Base-by-base conservation (phyloP, 2,797 vertebrate species). In the Morelia viridis region DNA sequence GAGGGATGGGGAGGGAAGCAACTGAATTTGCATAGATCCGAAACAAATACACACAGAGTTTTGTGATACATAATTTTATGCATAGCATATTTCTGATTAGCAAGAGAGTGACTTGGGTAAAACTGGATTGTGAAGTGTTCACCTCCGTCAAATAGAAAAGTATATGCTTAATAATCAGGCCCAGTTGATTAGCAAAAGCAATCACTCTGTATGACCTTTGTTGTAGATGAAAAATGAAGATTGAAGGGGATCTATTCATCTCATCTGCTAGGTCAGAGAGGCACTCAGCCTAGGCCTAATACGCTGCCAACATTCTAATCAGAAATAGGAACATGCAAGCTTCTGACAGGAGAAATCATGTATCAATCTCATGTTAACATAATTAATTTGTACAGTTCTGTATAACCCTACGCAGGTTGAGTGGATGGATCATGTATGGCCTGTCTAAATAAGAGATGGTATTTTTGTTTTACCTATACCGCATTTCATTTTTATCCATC, bases 21-120 rank as follows among this genome's bases (percentile, higher is more conserved):
- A 92, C 11, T 91, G 93, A 94, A 94, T 96, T 96, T 96, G 93
- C 96, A 96, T 96, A 96, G 93, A 96, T 96, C 95, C 96, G 92
- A 89, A 64, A 41, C 53, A 76, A 92, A 92, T 89, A 93, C 35
- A 89, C 35, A 76, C 17, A 76, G 17, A 41, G 35, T 76, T 76
- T 31, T 76, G 22, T 76, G 68, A 41, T 76, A 76, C 71, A 41
- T 76, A 76, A 94, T 61, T 93, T 94, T 95, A 95, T 93, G 83
- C 46, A 91, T 93, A 93, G 64, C 94, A 94, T 92, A 41, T 41
- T 96, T 92, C 28, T 1, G 0, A 46, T 94, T 93, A 90, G 92
- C 7, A 46, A 95, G 92, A 96, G 88, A 88, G 0, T 80, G 92
- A 84, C 0, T 90, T 94, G 64, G 88, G 68, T 15, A 0, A 0